Evolutionary conservation across 2,113 vertebrate species (phyloP).

Genomic region (Mohoua ochrocephala): DNA sequence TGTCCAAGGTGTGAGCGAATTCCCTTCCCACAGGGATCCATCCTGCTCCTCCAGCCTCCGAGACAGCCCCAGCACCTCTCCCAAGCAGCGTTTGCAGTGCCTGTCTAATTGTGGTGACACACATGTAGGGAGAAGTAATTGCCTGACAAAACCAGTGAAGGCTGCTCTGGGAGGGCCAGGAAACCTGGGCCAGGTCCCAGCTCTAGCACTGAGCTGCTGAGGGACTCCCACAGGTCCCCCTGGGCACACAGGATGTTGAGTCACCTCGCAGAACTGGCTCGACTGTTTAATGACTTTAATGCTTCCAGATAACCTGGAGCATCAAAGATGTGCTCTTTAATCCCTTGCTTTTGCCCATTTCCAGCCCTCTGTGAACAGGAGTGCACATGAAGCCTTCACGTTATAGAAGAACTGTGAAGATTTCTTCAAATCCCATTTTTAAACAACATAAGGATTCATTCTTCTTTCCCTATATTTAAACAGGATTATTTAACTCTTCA

Average conservation of each 20-base stretch:
- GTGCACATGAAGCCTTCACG: not conserved
- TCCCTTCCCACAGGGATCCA: not conserved
- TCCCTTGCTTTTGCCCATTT: not conserved
- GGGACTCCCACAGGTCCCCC: not conserved
- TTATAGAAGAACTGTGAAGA: not conserved
- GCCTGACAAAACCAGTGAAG: not conserved
- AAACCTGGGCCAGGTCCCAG: not conserved
- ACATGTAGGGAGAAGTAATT: fast-evolving
- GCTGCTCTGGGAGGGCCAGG: not conserved
- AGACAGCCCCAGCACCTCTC: fast-evolving
- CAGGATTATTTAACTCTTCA: not conserved
- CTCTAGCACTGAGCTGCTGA: not conserved
- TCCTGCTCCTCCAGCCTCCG: not conserved
- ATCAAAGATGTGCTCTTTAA: not conserved
- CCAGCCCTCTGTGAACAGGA: not conserved
- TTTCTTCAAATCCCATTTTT: not conserved
- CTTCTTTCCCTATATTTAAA: not conserved
- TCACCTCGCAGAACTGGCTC: not conserved
- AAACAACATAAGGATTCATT: not conserved
- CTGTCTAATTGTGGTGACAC: not conserved
- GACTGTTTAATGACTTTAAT: not conserved
- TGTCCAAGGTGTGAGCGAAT: not conserved
- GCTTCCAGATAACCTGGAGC: not conserved
- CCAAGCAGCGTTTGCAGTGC: not conserved
- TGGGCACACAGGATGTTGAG: not conserved